Conservation (phyloP, 1,140 invertebrate genomes). For the Nymphalis io region DNA sequence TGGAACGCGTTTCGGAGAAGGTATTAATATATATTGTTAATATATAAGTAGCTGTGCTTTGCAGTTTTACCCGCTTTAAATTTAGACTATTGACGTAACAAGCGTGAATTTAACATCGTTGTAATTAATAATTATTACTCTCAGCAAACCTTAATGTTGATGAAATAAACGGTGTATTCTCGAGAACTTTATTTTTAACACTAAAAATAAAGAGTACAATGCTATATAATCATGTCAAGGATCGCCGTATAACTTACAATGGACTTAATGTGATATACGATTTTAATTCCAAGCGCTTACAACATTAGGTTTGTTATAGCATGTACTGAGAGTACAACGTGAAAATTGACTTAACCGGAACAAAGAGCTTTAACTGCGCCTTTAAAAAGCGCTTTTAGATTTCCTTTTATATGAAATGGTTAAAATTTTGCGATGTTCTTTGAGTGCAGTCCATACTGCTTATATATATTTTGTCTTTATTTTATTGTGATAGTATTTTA, state of each 20-base stretch:
- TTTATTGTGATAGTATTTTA: no score
- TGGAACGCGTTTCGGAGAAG: no score
- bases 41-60: no score
- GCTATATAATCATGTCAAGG: not conserved
- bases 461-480: no score
- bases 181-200: not conserved
- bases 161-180: not conserved
- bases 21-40: no score
- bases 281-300: not conserved
- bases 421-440: constrained; percentile 5
- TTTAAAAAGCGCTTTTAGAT: constrained; percentile 10
- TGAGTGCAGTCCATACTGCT: not conserved
- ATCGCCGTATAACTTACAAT: constrained; percentile 4
- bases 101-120: no score
- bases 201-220: constrained; percentile 5
- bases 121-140: no score
- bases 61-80: no score
- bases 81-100: no score
- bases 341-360: constrained; percentile 13
- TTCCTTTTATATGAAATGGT: constrained; percentile 1
- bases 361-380: constrained; percentile 6
- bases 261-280: not conserved
- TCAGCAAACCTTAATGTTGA: not conserved
- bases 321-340: not conserved
- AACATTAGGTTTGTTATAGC: not conserved